Base-by-base conservation (phyloP, 30 jellyfish, hydroid and myxozoan species). In the Mastigias papua region DNA sequence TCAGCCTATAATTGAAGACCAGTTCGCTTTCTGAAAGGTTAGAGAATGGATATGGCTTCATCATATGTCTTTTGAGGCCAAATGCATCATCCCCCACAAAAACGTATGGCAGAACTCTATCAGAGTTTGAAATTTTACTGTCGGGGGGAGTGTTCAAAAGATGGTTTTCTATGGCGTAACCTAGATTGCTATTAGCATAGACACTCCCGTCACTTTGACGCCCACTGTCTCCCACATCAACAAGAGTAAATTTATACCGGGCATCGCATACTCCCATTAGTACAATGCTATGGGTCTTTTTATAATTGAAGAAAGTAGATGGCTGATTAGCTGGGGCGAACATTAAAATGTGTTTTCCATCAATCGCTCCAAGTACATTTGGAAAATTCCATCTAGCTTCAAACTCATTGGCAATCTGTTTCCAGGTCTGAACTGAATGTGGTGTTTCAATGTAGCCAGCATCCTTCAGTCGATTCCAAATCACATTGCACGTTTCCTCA, bases 171-270 rank as follows among this genome's bases (percentile, higher is more conserved):
- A 61, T 61, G 10, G 73, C 73, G 21, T 6, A 61, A 26, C 73
- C n/a, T n/a, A n/a, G n/a, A n/a, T n/a, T n/a, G n/a, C n/a, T n/a
- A n/a, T n/a, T n/a, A n/a, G n/a, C n/a, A n/a, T n/a, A n/a, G n/a
- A n/a, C n/a, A n/a, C n/a, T n/a, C n/a, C n/a, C n/a, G n/a, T n/a
- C n/a, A n/a, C 73, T 65, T 65, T 65, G 77, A 21, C 77, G 22
- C 77, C 77, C 77, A 65, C 48, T 48, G 28, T 65, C 77, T 21
- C 77, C 77, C 28, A 65, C 77, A 65, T 65, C 77, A 65, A 65
- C 77, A 37, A 65, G 28, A n/a, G n/a, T n/a, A n/a, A n/a, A n/a
- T n/a, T n/a, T n/a, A n/a, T n/a, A n/a, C n/a, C n/a, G n/a, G n/a
- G n/a, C n/a, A n/a, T n/a, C n/a, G n/a, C n/a, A n/a, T n/a, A n/a